Evolutionary conservation across 1,140 invertebrate genomes (phyloP).

Genomic region (Alviniconcha marisindica): DNA sequence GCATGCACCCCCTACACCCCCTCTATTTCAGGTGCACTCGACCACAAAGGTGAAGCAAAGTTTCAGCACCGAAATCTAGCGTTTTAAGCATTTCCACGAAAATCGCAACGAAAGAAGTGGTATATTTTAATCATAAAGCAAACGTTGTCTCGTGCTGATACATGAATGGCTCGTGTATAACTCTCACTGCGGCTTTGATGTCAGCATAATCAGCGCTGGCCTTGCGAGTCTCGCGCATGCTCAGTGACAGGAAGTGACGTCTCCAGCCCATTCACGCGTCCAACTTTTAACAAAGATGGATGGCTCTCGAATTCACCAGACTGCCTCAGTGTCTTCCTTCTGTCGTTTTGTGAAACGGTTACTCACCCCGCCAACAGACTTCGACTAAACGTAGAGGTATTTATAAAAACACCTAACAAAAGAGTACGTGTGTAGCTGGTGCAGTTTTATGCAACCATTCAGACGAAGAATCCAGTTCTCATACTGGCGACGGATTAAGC

Average conservation of each 20-base stretch:
- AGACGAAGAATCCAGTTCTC: no score
- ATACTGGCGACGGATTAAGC: no score
- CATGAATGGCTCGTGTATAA: not conserved
- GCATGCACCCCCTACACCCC: no score
- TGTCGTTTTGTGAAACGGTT: not conserved
- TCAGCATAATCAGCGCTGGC: no score
- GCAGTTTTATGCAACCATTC: no score
- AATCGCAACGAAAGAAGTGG: not conserved
- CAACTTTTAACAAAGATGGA: not conserved
- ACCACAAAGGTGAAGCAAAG: no score
- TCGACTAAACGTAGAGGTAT: not conserved
- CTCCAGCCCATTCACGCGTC: not conserved
- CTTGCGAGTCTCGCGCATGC: not conserved
- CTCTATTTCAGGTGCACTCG: no score
- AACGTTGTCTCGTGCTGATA: not conserved
- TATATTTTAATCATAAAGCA: not conserved
- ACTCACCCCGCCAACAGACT: not conserved
- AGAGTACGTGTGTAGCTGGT: no score
- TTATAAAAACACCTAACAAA: not conserved
- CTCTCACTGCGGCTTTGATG: not conserved
- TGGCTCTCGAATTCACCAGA: not conserved
- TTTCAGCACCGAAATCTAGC: no score
- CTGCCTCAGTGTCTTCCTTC: not conserved
- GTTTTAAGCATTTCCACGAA: no score
- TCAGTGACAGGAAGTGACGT: constrained; percentile 6